Conservation (phyloP, 2,113 vertebrate genomes). For the Monopterus albus region DNA sequence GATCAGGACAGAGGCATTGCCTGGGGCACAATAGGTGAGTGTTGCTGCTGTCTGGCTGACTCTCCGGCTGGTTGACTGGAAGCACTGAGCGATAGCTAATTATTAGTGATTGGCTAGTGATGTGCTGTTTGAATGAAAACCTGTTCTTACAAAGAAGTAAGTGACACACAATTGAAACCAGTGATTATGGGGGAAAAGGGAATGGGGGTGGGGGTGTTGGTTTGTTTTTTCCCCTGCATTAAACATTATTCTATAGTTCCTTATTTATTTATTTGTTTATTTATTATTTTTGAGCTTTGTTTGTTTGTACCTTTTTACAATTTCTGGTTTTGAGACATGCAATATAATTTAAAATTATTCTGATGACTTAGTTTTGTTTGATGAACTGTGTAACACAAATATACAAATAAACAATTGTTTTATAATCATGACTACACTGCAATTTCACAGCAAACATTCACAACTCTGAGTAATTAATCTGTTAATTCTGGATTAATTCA, state of each 20-base stretch:
- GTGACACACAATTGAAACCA: background rate
- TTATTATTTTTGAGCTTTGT: too few relatives aligned
- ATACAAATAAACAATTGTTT: too few relatives aligned
- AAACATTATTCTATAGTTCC: too few relatives aligned
- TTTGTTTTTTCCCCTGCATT: too few relatives aligned
- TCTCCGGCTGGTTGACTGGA: conserved; percentile 50
- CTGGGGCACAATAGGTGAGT: conserved; percentile 78
- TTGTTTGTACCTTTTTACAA: too few relatives aligned
- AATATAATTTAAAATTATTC: too few relatives aligned
- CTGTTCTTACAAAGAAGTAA: background rate
- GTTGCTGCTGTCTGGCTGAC: conserved; percentile 54
- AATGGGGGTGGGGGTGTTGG: too few relatives aligned
- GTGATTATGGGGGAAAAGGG: background rate
- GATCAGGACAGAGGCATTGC: conserved; percentile 50
- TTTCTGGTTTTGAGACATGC: too few relatives aligned
- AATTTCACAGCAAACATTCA: background rate
- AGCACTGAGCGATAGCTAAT: conserved; percentile 52
- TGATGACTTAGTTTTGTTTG: too few relatives aligned
- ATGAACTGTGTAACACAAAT: too few relatives aligned
- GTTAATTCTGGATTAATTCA: background rate
- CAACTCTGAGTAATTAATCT: background rate
- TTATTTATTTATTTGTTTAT: too few relatives aligned
- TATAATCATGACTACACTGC: too few relatives aligned
- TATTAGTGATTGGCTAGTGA: conserved; percentile 19
- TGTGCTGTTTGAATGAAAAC: background rate